These are phyloP conservation scores for Eupeodes latifasciatus DNA, from an alignment of 2,888 invertebrate genomes.

Conservation along the genomic window DNA sequence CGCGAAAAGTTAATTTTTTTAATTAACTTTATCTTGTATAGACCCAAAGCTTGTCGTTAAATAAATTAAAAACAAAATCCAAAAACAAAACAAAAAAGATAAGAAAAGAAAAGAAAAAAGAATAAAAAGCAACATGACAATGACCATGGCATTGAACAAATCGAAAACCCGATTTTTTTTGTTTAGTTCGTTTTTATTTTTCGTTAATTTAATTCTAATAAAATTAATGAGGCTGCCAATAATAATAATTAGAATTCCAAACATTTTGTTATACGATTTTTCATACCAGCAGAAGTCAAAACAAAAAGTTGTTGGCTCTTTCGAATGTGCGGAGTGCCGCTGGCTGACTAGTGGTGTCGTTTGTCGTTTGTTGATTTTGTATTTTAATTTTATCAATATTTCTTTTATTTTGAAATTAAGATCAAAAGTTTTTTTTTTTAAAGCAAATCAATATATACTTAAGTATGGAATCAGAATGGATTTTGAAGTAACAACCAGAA, in stretches of 20 bases:
- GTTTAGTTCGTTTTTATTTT: not conserved
- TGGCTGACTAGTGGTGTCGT: too few species aligned
- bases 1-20: too few species aligned
- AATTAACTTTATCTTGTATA: too few species aligned
- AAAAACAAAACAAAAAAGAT: not conserved
- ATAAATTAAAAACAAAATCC: not conserved
- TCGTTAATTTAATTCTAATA: slow-evolving; percentile 45
- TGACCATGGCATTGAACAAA: slow-evolving; percentile 18
- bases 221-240: slow-evolving; percentile 44
- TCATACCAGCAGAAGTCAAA: not conserved
- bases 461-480: not conserved
- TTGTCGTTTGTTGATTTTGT: not conserved
- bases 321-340: not conserved
- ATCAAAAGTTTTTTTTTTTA: not conserved
- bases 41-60: not conserved
- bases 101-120: too few species aligned
- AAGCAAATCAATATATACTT: not conserved
- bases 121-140: not conserved
- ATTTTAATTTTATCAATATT: not conserved
- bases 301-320: not conserved
- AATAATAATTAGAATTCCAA: slow-evolving; percentile 24
- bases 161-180: slow-evolving; percentile 1
- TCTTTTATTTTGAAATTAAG: not conserved
- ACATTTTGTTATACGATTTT: not conserved
- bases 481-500: not conserved